Evolutionary conservation across 2,797 vertebrate species (phyloP).

Genomic region (Tokudaia tokunoshimensis): DNA sequence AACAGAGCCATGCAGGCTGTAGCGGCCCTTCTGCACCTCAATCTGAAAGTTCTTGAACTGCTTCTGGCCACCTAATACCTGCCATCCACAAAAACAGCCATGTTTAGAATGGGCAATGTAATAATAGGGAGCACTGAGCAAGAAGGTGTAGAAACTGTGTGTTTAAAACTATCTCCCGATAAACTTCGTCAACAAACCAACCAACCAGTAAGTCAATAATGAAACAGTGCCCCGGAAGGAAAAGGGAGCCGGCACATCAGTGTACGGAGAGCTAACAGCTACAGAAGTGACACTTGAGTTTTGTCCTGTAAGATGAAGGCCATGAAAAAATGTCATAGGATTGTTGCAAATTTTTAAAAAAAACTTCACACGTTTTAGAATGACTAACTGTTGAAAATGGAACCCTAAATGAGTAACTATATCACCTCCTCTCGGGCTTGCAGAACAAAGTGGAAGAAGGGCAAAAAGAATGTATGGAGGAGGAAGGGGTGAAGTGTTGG

Average conservation of each 20-base stretch:
- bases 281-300: not conserved
- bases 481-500: too few species aligned
- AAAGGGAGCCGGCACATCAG: not conserved
- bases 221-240: not conserved
- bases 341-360: too few species aligned
- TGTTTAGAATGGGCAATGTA: not conserved
- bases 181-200: not conserved
- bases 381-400: not conserved
- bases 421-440: not conserved
- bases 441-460: not conserved
- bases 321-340: not conserved
- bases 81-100: not conserved
- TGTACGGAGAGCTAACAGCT: not conserved
- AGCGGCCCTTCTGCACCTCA: conserved; percentile 91
- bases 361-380: not conserved
- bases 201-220: not conserved
- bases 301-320: not conserved
- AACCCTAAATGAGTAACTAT: not conserved
- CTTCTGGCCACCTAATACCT: conserved; percentile 84
- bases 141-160: not conserved
- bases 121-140: not conserved
- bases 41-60: conserved; percentile 99
- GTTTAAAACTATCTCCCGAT: not conserved
- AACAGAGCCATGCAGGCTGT: conserved; percentile 92
- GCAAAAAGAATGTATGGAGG: not conserved